phyloP scores from a whole-genome alignment of 2,797 vertebrate genomes.

The Microhierax caerulescens region DNA sequence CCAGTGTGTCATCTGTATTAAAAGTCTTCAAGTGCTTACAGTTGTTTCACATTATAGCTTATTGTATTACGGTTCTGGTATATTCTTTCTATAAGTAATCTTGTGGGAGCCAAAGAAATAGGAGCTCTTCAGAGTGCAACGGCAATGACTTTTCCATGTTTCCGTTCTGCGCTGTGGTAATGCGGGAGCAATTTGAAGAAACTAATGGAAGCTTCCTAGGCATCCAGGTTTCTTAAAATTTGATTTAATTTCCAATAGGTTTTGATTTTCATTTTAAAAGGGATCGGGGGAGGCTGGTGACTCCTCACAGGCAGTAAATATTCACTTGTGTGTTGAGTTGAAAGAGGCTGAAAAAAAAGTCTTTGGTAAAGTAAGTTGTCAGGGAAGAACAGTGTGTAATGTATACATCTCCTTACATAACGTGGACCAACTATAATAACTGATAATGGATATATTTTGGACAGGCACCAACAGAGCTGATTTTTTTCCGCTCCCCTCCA shows the following conservation, averaged over 20 bases:
- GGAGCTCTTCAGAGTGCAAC: not conserved
- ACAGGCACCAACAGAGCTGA: accelerated
- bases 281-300: not conserved
- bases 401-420: not conserved
- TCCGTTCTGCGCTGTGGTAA: not conserved
- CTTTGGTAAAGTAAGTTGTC: not conserved
- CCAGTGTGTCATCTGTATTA: conserved; percentile 23
- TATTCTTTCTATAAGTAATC: conserved; percentile 59
- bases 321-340: not conserved
- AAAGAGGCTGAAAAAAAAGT: not conserved
- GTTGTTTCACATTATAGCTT: conserved; percentile 68
- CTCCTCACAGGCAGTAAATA: not conserved
- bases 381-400: not conserved
- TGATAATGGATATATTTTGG: not conserved
- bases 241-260: not conserved
- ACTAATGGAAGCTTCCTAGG: not conserved
- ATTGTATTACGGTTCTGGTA: conserved; percentile 54
- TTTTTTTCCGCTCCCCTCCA: not conserved
- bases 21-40: conserved; percentile 39
- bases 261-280: not conserved
- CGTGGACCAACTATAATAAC: not conserved
- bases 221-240: not conserved
- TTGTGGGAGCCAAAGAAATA: conserved; percentile 48
- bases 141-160: conserved; percentile 56
- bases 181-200: not conserved